These are phyloP conservation scores for Taenioides sp. DNA, from an alignment of 2,797 vertebrate genomes.

Conservation along the genomic window DNA sequence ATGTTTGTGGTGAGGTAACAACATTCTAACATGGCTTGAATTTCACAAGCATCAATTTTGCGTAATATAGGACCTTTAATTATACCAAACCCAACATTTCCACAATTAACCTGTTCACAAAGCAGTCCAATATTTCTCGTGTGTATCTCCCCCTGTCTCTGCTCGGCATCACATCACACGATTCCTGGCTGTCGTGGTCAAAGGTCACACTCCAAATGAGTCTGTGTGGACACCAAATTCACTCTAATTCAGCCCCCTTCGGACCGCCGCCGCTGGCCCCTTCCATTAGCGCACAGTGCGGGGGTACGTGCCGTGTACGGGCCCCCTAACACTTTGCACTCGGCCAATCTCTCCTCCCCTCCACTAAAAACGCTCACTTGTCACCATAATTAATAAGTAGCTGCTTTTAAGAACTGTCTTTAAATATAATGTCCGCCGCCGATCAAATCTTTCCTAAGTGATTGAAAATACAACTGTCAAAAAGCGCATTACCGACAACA, in stretches of 20 bases:
- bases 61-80: background rate
- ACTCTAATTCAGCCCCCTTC: constrained; percentile 62
- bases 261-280: constrained; percentile 34
- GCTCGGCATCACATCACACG: constrained; percentile 44
- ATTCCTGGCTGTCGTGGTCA: constrained; percentile 60
- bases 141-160: constrained; percentile 18
- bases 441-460: constrained; percentile 35
- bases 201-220: constrained; percentile 53
- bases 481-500: constrained; percentile 50
- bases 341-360: constrained; percentile 10
- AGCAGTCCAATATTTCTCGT: constrained; percentile 27
- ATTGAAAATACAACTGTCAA: constrained; percentile 42
- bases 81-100: background rate
- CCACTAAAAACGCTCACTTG: constrained; percentile 11
- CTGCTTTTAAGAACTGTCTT: constrained; percentile 3
- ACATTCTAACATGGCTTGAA: too few species aligned
- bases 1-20: too few species aligned
- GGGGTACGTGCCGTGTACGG: constrained; percentile 11
- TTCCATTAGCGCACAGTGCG: constrained; percentile 40
- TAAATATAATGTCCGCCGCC: constrained; percentile 6
- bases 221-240: constrained; percentile 50
- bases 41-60: too few species aligned
- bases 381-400: constrained; percentile 22
- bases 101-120: constrained; percentile 7
- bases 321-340: constrained; percentile 7